Evolutionary conservation across 2,113 vertebrate genomes (phyloP), one percentile per base, ranked within the genome.

Genomic region (Pycnonotus jocosus): DNA sequence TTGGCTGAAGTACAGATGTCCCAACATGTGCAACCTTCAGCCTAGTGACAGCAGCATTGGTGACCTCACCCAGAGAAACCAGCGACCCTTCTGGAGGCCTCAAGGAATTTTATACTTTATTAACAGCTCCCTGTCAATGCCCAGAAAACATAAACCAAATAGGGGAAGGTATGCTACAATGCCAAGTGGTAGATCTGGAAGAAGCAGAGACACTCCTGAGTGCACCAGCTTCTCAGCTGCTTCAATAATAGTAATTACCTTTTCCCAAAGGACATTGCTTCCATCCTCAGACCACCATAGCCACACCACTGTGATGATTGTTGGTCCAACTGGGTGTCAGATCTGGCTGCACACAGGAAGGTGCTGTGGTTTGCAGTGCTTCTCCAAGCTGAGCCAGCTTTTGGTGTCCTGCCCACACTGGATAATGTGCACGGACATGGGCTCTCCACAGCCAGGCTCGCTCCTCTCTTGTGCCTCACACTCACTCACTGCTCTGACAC

Each of bases 401-500:
- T 78, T 81, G 56, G 3, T 13, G 3, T 51, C 44, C 48, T 42
- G 50, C 40, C 37, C 27, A 18, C 1, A 0, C 5, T 18, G 35
- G 9, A 28, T 23, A 33, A 24, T 0, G 7, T 12, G 22, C 0
- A 11, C 2, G 6, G 64, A 23, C 25, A 35, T 15, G 38, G 42
- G 24, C 45, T 37, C 11, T 68, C 25, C 31, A 28, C 0, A 3
- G 70, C 28, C 51, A 33, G 56, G 23, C 18, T 88, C 6, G 0
- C 28, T 45, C 42, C 4, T 81, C 10, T 50, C 6, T 19, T 9
- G 28, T 42, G 28, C 25, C 33, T 20, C 5, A 15, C 54, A 50
- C 44, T 8, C 2, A 4, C 3, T 42, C 64, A 3, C 2, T 0
- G 1, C 35, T 51, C 50, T 70, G 64, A 15, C 27, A 40, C 0